A percentile compares a stretch with the other conserved stretches of the same genome.
These are phyloP conservation scores for Nipponacmea schrenckii DNA, from an alignment of 2,888 invertebrate genomes.

Conservation along the genomic window DNA sequence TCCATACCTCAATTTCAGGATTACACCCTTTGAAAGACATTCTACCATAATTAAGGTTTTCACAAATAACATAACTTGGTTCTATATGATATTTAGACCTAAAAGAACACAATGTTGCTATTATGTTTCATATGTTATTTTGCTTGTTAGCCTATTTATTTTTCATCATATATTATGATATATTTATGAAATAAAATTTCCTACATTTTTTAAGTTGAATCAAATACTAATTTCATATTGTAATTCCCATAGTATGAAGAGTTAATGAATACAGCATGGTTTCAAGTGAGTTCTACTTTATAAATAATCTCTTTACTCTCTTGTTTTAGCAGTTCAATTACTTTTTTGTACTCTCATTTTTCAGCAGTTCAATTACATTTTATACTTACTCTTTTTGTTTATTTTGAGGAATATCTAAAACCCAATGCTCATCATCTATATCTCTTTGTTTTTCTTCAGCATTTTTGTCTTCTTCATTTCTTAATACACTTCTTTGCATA, in stretches of 20 bases:
- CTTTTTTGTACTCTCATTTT: too few species aligned
- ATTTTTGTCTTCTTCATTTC: conserved; percentile 58
- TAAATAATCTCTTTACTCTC: neutral
- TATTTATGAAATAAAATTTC: too few species aligned
- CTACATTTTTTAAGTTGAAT: neutral
- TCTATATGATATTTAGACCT: conserved; percentile 51
- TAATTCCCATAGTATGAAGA: too few species aligned
- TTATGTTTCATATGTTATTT: neutral
- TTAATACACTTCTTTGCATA: conserved; percentile 62
- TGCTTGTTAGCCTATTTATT: neutral
- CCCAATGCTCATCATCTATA: conserved; percentile 67
- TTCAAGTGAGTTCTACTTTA: neutral
- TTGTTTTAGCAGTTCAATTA: too few species aligned
- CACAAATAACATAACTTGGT: conserved; percentile 66
- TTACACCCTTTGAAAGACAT: conserved; percentile 93
- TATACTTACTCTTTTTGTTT: conserved; percentile 46
- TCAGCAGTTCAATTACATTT: too few species aligned
- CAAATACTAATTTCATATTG: too few species aligned
- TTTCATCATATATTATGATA: too few species aligned
- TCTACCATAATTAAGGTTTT: conserved; percentile 83
- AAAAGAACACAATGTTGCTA: conserved; percentile 24
- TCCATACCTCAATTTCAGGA: conserved; percentile 81
- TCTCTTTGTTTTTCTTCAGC: conserved; percentile 54
- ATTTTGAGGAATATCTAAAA: conserved; percentile 57
- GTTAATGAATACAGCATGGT: too few species aligned